A percentile compares a stretch with the other conserved stretches of the same genome.
phyloP scores from a whole-genome alignment of 23 tunicate genomes.

The Halocynthia roretzi region DNA sequence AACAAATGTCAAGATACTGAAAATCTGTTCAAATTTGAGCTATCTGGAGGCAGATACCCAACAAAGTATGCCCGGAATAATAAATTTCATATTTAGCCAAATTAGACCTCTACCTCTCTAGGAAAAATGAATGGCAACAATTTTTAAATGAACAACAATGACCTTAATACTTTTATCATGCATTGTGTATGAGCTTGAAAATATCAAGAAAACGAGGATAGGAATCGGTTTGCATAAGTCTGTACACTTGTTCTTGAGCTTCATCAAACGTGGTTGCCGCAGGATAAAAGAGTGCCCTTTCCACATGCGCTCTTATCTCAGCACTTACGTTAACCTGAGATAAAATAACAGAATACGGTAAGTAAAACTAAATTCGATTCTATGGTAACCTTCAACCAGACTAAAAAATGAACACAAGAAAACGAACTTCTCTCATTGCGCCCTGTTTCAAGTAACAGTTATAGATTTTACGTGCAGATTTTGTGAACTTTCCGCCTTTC shows the following conservation, averaged over 20 bases:
- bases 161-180: not conserved
- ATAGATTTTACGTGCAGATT: conserved; percentile 29
- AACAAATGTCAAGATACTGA: too few relatives aligned
- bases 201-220: conserved; percentile 5
- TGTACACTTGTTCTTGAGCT: conserved; percentile 4
- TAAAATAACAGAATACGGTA: not conserved
- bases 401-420: not conserved
- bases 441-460: conserved; percentile 23
- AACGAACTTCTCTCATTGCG: conserved; percentile 31
- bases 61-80: too few relatives aligned
- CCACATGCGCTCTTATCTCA: not conserved
- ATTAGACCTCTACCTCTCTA: too few relatives aligned
- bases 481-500: conserved; percentile 10
- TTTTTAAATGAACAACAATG: too few relatives aligned
- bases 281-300: not conserved
- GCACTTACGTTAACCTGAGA: conserved; percentile 1
- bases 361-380: not conserved
- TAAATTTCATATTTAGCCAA: too few relatives aligned
- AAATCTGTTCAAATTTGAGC: too few relatives aligned
- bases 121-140: too few relatives aligned
- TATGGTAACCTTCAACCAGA: too few relatives aligned
- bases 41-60: too few relatives aligned
- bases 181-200: not conserved
- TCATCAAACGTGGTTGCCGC: not conserved
- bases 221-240: conserved; percentile 2